Percentiles rank a stretch among this genome's conserved stretches.
phyloP scores from a whole-genome alignment of 2,113 vertebrate species.

The Callorhinus ursinus region DNA sequence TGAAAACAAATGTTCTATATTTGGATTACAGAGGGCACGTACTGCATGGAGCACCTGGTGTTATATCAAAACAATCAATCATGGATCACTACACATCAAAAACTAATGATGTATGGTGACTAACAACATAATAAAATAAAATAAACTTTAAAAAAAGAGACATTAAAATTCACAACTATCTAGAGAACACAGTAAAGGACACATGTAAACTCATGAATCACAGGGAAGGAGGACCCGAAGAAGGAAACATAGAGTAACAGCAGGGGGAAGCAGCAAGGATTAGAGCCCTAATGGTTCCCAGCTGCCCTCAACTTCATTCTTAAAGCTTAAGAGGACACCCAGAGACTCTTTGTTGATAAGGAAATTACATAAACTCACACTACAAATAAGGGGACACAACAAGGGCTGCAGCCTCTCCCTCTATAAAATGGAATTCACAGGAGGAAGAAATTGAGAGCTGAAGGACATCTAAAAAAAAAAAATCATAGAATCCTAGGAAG shows the following conservation, averaged over 20 bases:
- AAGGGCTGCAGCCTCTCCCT: neutral
- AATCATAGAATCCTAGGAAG: slow-evolving; percentile 47
- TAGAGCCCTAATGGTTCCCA: neutral
- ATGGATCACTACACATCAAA: no score
- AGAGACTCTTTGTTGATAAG: neutral
- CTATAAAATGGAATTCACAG: slow-evolving; percentile 15
- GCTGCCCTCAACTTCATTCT: neutral
- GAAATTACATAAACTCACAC: slow-evolving; percentile 44
- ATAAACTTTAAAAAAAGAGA: neutral
- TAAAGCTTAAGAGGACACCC: neutral
- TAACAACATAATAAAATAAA: no score
- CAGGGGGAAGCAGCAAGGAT: neutral
- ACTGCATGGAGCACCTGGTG: no score
- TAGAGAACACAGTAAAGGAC: slow-evolving; percentile 11
- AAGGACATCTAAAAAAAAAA: neutral
- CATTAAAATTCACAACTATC: slow-evolving; percentile 33
- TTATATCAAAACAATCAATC: no score
- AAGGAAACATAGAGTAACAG: neutral
- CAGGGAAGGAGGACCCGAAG: neutral
- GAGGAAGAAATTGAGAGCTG: slow-evolving; percentile 28
- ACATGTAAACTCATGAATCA: slow-evolving; percentile 24
- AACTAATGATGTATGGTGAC: no score
- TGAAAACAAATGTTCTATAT: slow-evolving; percentile 48
- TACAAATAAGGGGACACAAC: neutral
- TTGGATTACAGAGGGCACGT: neutral